These are phyloP conservation scores for Sisyra nigra DNA, from an alignment of 2,888 invertebrate genomes.

Conservation along the genomic window DNA sequence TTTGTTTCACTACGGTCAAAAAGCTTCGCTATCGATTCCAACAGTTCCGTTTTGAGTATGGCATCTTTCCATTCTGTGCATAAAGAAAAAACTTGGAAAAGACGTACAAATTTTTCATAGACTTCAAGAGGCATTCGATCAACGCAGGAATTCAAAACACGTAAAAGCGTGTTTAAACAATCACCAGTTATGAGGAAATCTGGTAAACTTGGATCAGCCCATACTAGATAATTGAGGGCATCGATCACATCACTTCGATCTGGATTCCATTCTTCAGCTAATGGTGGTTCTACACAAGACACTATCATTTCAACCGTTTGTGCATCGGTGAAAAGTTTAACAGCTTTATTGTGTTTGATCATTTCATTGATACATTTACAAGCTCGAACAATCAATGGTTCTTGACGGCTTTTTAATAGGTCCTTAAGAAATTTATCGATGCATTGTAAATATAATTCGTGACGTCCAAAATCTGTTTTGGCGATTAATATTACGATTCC, in stretches of 20 bases:
- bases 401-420: neutral
- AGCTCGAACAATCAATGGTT: neutral
- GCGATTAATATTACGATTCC: slow-evolving; percentile 1
- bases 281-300: neutral
- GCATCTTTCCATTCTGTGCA: neutral
- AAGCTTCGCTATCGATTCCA: neutral
- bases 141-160: neutral
- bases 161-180: neutral
- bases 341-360: slow-evolving; percentile 1
- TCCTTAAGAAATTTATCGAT: slow-evolving; percentile 2
- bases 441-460: slow-evolving; percentile 4
- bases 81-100: slow-evolving; percentile 1
- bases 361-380: slow-evolving; percentile 2
- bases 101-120: neutral
- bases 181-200: neutral
- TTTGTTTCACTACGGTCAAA: neutral
- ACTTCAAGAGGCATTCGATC: neutral
- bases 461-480: neutral
- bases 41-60: neutral
- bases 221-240: slow-evolving; percentile 1
- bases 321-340: neutral
- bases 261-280: neutral
- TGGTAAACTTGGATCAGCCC: neutral
- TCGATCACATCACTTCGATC: neutral
- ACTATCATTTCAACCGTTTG: neutral